Evolutionary conservation across 2,797 vertebrate genomes (phyloP).

Genomic region (Macrochelys suwanniensis): DNA sequence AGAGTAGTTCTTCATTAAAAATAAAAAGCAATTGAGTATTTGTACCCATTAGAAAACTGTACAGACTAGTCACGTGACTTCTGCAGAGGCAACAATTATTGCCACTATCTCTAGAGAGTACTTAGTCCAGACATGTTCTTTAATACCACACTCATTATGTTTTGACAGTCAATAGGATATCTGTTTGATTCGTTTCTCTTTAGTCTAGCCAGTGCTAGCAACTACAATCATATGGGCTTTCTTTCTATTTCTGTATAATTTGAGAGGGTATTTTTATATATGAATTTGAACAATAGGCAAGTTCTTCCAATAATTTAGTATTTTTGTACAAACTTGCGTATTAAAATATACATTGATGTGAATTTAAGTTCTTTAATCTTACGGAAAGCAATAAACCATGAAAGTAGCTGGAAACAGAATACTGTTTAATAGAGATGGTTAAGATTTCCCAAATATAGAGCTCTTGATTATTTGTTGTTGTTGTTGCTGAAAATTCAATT

Average conservation of each 20-base stretch:
- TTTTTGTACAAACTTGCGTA: slow-evolving; percentile 28
- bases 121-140: slow-evolving; percentile 78
- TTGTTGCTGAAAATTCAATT: neutral
- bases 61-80: slow-evolving; percentile 58
- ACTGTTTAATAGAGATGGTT: neutral
- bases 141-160: slow-evolving; percentile 80
- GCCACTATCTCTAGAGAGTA: slow-evolving; percentile 72
- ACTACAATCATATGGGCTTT: slow-evolving; percentile 37
- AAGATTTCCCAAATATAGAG: neutral
- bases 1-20: slow-evolving; percentile 58
- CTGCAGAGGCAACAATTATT: slow-evolving; percentile 71
- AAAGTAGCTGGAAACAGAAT: slow-evolving; percentile 10
- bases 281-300: slow-evolving; percentile 48
- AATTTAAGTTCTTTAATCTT: slow-evolving; percentile 35
- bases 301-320: slow-evolving; percentile 11
- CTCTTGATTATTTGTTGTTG: neutral
- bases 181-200: slow-evolving; percentile 68
- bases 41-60: slow-evolving; percentile 44
- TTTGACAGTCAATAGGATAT: slow-evolving; percentile 74
- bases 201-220: slow-evolving; percentile 67
- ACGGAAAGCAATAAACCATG: neutral
- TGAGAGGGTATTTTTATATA: slow-evolving; percentile 27
- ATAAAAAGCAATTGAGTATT: slow-evolving; percentile 49
- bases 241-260: slow-evolving; percentile 35
- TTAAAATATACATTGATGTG: slow-evolving; percentile 19